Percentiles rank a stretch among this genome's conserved stretches.
Conservation (phyloP, 1,140 invertebrate species). For the Wiebesia pumilae region DNA sequence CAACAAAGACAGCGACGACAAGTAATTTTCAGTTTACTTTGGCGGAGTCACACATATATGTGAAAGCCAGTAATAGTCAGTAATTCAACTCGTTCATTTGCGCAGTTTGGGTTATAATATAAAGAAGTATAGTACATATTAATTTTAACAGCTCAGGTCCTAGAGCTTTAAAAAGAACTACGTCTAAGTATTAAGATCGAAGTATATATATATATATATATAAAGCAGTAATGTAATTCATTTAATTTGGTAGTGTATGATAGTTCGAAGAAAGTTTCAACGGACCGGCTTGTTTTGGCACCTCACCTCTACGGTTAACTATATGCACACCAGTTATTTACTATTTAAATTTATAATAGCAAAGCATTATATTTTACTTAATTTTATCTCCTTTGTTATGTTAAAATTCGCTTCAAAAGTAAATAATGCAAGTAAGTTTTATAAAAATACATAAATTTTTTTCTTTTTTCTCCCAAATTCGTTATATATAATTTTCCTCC, state of each 20-base stretch:
- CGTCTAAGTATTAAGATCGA: slow-evolving; percentile 1
- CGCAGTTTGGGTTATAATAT: background rate
- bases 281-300: slow-evolving; percentile 31
- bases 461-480: background rate
- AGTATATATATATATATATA: too few relatives aligned
- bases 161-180: slow-evolving; percentile 2
- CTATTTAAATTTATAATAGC: slow-evolving; percentile 12
- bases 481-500: too few relatives aligned
- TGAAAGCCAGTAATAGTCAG: background rate
- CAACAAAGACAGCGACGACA: background rate
- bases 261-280: slow-evolving; percentile 39
- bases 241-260: slow-evolving; percentile 40
- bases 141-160: background rate
- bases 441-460: background rate
- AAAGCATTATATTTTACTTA: slow-evolving; percentile 38
- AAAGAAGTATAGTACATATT: background rate
- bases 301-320: too few relatives aligned
- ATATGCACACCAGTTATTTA: background rate
- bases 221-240: too few relatives aligned
- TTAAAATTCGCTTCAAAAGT: background rate
- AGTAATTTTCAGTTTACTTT: background rate
- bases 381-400: slow-evolving; percentile 18
- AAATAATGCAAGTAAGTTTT: background rate
- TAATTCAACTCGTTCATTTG: background rate
- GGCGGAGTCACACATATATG: background rate